Conservation (phyloP, 2,113 vertebrate genomes). For the Mastomys coucha region DNA sequence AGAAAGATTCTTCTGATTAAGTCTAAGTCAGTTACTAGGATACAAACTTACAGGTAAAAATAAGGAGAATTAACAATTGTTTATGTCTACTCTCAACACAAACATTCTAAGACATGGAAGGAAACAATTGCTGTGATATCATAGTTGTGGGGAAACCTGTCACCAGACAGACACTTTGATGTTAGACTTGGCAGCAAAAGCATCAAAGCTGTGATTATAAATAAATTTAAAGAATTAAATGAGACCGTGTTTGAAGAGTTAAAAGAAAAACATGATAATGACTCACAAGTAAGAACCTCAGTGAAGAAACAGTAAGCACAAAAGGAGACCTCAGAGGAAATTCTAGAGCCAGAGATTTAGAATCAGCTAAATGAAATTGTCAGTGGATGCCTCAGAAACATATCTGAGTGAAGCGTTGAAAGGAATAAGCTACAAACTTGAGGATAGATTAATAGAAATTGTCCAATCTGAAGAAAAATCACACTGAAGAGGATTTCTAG, state of each 20-base stretch:
- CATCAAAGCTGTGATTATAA: conserved; percentile 28
- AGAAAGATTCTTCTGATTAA: not conserved
- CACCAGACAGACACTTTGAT: not conserved
- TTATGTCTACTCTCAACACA: not conserved
- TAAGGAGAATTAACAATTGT: not conserved
- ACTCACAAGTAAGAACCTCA: not conserved
- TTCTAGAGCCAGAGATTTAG: not conserved
- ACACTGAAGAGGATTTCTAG: not conserved
- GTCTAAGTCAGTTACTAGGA: not conserved
- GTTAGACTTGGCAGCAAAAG: not conserved
- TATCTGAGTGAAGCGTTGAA: not conserved
- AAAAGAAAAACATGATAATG: conserved; percentile 18
- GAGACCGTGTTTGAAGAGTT: not conserved
- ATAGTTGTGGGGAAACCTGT: not conserved
- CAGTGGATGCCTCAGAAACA: not conserved
- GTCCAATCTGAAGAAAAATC: not conserved
- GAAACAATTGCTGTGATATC: not conserved
- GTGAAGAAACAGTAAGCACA: not conserved
- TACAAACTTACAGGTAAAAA: not conserved
- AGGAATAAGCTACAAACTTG: not conserved
- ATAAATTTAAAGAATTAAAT: not conserved
- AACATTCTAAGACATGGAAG: not conserved
- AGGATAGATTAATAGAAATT: not conserved
- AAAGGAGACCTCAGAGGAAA: not conserved
- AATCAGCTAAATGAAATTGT: not conserved